Evolutionary conservation across 2,888 invertebrate species (phyloP), one percentile per base, ranked within the genome.

Genomic region (Sepiola atlantica): DNA sequence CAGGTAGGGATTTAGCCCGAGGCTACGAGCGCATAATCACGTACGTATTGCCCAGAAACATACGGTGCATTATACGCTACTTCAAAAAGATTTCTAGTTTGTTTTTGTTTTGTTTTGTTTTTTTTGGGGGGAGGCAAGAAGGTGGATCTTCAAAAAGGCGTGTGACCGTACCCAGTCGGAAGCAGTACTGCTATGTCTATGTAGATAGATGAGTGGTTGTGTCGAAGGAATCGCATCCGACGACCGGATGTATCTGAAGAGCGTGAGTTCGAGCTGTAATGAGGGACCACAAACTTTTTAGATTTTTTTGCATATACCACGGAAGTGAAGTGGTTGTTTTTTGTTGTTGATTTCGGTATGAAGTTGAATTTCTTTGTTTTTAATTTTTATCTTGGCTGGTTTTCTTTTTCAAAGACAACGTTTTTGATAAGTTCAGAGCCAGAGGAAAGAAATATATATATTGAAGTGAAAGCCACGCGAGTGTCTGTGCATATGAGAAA

Each of bases 1-100:
- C n/a, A 77, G 77, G 77, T 77, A 77, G 77, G 77, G 32, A 77
- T 77, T 77, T 77, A 77, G 77, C 77, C 77, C 77, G 77, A 21
- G 77, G 77, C 77, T n/a, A 77, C n/a, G 77, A n/a, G n/a, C n/a
- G 77, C 77, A 77, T 14, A 77, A 77, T 77, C n/a, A 8, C 77
- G n/a, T 24, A 77, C 77, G n/a, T n/a, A 32, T 77, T 77, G 32
- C 77, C 77, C 77, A 77, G 77, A 77, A 77, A 77, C 77, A 77
- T 77, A 77, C n/a, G n/a, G 77, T 77, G 77, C 77, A 77, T 77
- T 77, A 77, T 77, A 32, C 16, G n/a, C 77, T 77, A n/a, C n/a
- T 77, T 77, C 77, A 77, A 77, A 77, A 77, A 32, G 32, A 21
- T n/a, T 77, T 77, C 32, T 77, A 45, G 2, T 45, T 45, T 45